Evolutionary conservation across 2,888 invertebrate genomes (phyloP).

Genomic region (Lutraria lutraria): DNA sequence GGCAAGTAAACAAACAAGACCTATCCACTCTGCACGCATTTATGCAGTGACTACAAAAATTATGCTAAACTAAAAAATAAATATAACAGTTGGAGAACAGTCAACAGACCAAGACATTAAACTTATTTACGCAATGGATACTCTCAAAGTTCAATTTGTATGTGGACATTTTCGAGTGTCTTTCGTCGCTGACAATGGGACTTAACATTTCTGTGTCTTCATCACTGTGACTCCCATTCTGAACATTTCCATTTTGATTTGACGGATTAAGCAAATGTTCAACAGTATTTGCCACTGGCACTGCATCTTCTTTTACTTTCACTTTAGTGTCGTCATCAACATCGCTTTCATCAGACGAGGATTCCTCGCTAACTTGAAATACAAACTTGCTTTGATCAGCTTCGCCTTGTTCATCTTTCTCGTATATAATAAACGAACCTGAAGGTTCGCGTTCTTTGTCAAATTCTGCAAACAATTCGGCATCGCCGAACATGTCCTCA

Average conservation of each 20-base stretch:
- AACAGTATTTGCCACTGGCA: constrained; percentile 32
- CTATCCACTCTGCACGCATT: too few species aligned
- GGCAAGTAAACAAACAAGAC: too few species aligned
- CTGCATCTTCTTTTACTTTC: constrained; percentile 66
- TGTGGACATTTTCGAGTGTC: constrained; percentile 60
- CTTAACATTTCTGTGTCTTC: constrained; percentile 34
- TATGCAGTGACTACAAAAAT: too few species aligned
- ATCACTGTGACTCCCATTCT: constrained; percentile 31
- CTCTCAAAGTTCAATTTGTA: constrained; percentile 78
- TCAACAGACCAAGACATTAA: too few species aligned
- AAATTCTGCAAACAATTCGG: constrained; percentile 83
- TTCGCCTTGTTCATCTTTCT: constrained; percentile 69
- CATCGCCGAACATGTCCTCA: constrained; percentile 82
- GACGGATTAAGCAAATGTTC: constrained; percentile 46
- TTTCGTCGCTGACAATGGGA: constrained; percentile 49
- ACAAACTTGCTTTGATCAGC: constrained; percentile 75
- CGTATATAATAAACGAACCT: constrained; percentile 77
- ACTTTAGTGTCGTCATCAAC: constrained; percentile 64
- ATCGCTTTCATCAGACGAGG: constrained; percentile 66
- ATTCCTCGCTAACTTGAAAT: constrained; percentile 73
- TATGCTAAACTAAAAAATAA: too few species aligned
- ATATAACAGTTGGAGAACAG: too few species aligned
- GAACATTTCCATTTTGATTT: constrained; percentile 20
- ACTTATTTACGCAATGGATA: constrained; percentile 73
- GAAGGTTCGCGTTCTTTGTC: constrained; percentile 80